These are phyloP conservation scores for Fissipunctia ypsillon DNA, from an alignment of 2,888 invertebrate genomes.

Conservation along the genomic window DNA sequence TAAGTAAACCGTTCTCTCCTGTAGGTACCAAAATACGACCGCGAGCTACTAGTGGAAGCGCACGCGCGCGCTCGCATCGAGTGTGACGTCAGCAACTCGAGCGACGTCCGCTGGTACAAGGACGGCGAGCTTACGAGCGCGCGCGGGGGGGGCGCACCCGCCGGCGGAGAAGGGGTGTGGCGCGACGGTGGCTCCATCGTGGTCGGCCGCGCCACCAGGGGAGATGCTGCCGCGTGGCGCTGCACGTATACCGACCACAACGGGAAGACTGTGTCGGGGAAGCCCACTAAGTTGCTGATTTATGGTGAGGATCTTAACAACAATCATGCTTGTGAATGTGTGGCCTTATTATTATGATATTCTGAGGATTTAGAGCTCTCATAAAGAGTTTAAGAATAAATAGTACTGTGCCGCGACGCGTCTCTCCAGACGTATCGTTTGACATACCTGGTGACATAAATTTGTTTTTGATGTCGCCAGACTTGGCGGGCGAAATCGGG, in stretches of 20 bases:
- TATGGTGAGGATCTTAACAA: constrained; percentile 74
- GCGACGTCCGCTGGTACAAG: constrained; percentile 84
- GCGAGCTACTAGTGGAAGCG: constrained; percentile 82
- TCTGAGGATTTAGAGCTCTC: not conserved
- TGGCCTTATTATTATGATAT: too few relatives aligned
- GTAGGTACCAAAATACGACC: constrained; percentile 75
- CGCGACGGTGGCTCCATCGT: constrained; percentile 75
- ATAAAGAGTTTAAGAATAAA: not conserved
- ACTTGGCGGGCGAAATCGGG: not conserved
- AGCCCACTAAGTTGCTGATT: constrained; percentile 80
- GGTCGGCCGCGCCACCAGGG: constrained; percentile 85
- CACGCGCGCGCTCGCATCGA: constrained; percentile 78
- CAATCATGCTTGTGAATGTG: not conserved
- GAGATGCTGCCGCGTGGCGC: constrained; percentile 93
- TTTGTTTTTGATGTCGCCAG: not conserved
- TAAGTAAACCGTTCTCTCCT: not conserved
- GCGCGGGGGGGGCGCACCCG: constrained; percentile 62
- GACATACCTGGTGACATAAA: not conserved
- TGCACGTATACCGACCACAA: constrained; percentile 92
- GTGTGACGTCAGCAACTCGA: constrained; percentile 80
- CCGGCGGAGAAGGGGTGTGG: constrained; percentile 76
- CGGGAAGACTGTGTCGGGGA: constrained; percentile 91
- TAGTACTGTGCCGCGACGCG: not conserved
- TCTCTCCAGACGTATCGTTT: not conserved
- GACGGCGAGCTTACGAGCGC: constrained; percentile 76